Evolutionary conservation across 2,888 invertebrate species (phyloP).

Genomic region (Lepidocyrtinus sp.): DNA sequence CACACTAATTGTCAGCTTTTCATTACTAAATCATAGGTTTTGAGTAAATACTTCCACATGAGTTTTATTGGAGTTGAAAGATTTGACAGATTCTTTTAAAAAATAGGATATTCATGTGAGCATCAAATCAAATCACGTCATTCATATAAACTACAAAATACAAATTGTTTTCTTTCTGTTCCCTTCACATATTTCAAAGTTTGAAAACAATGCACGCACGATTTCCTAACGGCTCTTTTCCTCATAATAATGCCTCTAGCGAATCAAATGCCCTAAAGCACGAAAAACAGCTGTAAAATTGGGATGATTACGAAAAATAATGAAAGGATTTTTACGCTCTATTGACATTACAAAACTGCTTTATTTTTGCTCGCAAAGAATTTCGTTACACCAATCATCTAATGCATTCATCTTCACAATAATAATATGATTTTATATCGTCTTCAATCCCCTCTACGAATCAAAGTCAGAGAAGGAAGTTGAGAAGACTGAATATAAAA

Average conservation of each 20-base stretch:
- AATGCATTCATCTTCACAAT: not conserved
- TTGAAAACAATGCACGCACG: conserved; percentile 9
- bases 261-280: not conserved
- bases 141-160: too few relatives aligned
- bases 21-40: conserved; percentile 4
- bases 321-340: conserved; percentile 51
- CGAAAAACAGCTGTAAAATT: conserved; percentile 7
- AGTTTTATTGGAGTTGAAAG: too few relatives aligned
- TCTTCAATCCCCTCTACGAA: not conserved
- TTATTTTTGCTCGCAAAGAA: not conserved
- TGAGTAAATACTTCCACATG: too few relatives aligned
- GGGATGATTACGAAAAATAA: conserved; percentile 14
- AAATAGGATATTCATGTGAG: not conserved
- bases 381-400: not conserved
- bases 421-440: conserved; percentile 11
- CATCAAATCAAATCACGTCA: too few relatives aligned
- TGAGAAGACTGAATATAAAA: not conserved
- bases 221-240: conserved; percentile 6
- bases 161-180: not conserved
- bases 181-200: conserved; percentile 10
- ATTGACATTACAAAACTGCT: conserved; percentile 41
- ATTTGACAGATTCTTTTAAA: not conserved
- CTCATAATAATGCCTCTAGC: not conserved
- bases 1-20: not conserved
- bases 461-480: not conserved